Base-by-base conservation (phyloP, 2,797 vertebrate species). In the Bovichtus diacanthus region DNA sequence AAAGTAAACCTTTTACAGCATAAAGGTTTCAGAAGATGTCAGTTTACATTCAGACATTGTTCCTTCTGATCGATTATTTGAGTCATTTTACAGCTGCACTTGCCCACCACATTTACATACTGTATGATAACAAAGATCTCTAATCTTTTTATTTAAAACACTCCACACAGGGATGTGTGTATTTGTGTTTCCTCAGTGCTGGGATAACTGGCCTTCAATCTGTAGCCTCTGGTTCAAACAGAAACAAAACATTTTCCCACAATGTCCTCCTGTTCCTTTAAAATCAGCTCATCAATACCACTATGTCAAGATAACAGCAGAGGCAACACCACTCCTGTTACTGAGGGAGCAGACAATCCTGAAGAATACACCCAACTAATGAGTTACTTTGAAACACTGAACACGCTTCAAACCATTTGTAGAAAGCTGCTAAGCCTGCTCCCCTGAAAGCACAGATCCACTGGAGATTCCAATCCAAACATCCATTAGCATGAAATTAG, bases 1-100 rank as follows among this genome's bases (percentile, higher is more conserved):
- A 55, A 36, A 60, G n/a, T 39, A 43, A 65, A 78, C n/a, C 41
- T 39, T 47, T 62, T 25, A 68, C 54, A 60, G 63, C 3, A 29
- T 36, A 72, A 53, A 46, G 39, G 21, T 55, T 61, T 56, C 34
- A n/a, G 15, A 38, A 34, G 44, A 47, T 56, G 44, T 67, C 54
- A 15, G 38, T 27, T 31, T 43, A 63, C 44, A 49, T 59, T 70
- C 61, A 70, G 25, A 54, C 59, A 23, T 21, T 1, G 5, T 13
- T 25, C 25, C 13, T 51, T 6, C 12, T 9, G 27, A 43, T 21
- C 21, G n/a, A 27, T 60, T 19, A 60, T 3, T 70, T 44, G 46
- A 59, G 63, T 50, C 18, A 38, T n/a, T 9, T 50, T 10, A 60
- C 53, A 61, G 49, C 36, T 53, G 46, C 4, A 0, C n/a, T 29